These are phyloP conservation scores for Tachysurus fulvidraco DNA, from an alignment of 2,113 vertebrate genomes.

Conservation along the genomic window DNA sequence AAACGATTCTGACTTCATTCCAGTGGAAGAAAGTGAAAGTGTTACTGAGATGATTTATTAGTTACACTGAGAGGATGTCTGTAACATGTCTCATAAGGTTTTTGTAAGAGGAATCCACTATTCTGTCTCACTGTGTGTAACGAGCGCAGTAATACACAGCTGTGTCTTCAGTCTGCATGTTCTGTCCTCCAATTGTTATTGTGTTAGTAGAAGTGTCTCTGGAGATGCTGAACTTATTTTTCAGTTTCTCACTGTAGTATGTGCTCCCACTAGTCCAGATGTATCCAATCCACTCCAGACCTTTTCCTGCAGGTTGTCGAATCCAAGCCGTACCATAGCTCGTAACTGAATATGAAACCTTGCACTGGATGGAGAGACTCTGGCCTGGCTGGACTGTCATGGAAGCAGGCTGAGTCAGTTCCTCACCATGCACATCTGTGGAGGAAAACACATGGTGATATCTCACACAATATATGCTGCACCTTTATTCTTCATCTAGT, in stretches of 20 bases:
- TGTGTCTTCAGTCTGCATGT: slow-evolving; percentile 23
- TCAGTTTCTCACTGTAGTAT: neutral
- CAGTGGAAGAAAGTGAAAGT: too few relatives aligned
- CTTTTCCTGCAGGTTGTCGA: neutral
- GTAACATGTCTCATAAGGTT: too few relatives aligned
- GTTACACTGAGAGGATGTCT: too few relatives aligned
- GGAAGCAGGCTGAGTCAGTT: slow-evolving; percentile 3
- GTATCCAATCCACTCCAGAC: slow-evolving; percentile 14
- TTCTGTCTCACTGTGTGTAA: neutral
- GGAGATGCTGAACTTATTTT: slow-evolving; percentile 9
- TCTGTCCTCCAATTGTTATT: neutral
- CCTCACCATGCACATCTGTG: neutral
- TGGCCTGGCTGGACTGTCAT: neutral
- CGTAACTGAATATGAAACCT: neutral
- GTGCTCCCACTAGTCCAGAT: neutral
- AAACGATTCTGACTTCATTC: too few relatives aligned
- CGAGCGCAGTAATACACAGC: neutral
- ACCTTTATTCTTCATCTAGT: neutral
- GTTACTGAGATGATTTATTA: too few relatives aligned
- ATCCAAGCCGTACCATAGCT: neutral
- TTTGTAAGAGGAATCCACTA: too few relatives aligned
- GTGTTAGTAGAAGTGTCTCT: slow-evolving; percentile 15
- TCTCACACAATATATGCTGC: neutral
- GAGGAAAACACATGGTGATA: neutral
- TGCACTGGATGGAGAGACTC: neutral